These are phyloP conservation scores for Dasyprocta punctata DNA, from an alignment of 2,113 vertebrate genomes.

Conservation along the genomic window DNA sequence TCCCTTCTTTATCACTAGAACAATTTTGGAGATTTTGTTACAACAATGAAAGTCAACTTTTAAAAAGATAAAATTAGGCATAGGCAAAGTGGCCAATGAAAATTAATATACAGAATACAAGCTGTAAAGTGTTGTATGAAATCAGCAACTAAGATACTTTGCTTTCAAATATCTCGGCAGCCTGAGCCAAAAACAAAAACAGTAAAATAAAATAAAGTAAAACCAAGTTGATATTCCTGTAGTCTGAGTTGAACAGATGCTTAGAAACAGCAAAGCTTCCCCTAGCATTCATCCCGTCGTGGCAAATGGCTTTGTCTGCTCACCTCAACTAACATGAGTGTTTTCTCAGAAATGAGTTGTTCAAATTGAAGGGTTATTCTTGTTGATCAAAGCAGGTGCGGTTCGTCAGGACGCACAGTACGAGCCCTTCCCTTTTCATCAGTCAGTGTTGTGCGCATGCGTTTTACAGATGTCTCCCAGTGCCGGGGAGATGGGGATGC, in stretches of 20 bases:
- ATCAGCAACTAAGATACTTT: neutral
- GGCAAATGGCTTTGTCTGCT: neutral
- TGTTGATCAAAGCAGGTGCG: neutral
- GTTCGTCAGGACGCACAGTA: neutral
- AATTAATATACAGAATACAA: neutral
- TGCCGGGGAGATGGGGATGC: neutral
- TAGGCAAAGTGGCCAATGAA: neutral
- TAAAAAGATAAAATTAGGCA: neutral
- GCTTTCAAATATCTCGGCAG: neutral
- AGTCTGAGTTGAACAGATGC: neutral
- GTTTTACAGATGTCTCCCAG: neutral
- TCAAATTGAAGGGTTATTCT: neutral
- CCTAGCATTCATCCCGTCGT: no score
- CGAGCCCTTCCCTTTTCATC: neutral
- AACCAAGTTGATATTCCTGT: neutral
- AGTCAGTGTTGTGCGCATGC: neutral
- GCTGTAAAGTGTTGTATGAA: neutral
- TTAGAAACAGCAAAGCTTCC: neutral
- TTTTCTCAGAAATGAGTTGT: neutral
- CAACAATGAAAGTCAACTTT: neutral
- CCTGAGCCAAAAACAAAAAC: neutral
- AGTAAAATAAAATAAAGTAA: no score
- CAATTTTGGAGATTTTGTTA: neutral
- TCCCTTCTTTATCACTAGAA: neutral
- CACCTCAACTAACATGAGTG: neutral